Evolutionary conservation across 1,140 invertebrate genomes (phyloP).

Genomic region (Neuroterus valhalla): DNA sequence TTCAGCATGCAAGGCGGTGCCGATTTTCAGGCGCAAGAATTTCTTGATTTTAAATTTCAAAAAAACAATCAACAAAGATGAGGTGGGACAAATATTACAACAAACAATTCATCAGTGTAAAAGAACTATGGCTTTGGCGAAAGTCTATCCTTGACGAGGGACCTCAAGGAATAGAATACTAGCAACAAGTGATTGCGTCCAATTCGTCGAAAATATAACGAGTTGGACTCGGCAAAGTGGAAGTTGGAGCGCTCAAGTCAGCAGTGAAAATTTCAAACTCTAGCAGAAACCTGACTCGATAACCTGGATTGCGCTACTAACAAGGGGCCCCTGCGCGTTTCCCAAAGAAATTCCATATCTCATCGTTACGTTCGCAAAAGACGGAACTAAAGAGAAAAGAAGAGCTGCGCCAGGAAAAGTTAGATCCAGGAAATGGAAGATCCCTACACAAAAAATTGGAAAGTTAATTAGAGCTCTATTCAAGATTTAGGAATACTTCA

Average conservation of each 20-base stretch:
- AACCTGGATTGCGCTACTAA: conserved; percentile 35
- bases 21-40: no score
- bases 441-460: neutral
- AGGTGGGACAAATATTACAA: no score
- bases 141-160: no score
- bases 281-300: conserved; percentile 43
- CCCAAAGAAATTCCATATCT: conserved; percentile 38
- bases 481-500: neutral
- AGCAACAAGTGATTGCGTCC: neutral
- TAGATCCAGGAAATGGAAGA: neutral
- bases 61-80: no score
- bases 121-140: no score
- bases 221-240: neutral
- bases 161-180: no score
- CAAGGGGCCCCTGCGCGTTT: conserved; percentile 31
- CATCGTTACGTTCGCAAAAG: conserved; percentile 28
- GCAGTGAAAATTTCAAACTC: conserved; percentile 30
- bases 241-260: neutral
- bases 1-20: no score
- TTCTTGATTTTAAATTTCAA: no score
- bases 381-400: conserved; percentile 18
- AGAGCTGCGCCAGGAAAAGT: conserved; percentile 5
- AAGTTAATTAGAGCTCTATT: neutral
- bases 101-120: no score
- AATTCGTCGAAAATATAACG: neutral